A percentile compares a stretch with the other conserved stretches of the same genome.
Conservation (phyloP, 1,140 invertebrate species). For the Antheraea mylitta region DNA sequence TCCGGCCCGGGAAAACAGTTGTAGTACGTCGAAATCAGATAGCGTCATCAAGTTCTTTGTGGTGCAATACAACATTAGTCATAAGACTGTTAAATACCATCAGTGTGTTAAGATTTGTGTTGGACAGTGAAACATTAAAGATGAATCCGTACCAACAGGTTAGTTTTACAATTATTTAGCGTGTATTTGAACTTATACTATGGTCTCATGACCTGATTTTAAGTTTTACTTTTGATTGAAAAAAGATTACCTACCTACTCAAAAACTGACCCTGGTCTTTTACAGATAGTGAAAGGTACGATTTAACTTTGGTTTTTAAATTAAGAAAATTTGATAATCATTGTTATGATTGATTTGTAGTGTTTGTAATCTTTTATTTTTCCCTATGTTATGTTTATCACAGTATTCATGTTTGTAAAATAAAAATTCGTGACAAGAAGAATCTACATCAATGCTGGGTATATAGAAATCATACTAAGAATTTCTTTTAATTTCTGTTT, state of each 20-base stretch:
- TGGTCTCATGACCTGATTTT: slow-evolving; percentile 6
- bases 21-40: not conserved
- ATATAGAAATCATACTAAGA: not conserved
- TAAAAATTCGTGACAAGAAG: not conserved
- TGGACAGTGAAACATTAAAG: slow-evolving; percentile 18
- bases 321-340: not conserved
- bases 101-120: not conserved
- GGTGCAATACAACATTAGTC: not conserved
- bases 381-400: slow-evolving; percentile 55
- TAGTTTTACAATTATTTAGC: slow-evolving; percentile 37
- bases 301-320: not conserved
- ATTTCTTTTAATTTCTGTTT: not conserved
- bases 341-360: not conserved
- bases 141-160: slow-evolving; percentile 76
- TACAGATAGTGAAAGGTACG: not conserved
- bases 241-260: slow-evolving; percentile 13
- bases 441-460: not conserved
- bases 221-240: not conserved
- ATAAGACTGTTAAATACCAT: not conserved
- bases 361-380: not conserved
- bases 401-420: slow-evolving; percentile 34
- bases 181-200: slow-evolving; percentile 25
- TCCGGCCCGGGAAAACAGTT: not conserved
- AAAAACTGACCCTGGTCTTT: not conserved
- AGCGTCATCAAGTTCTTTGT: not conserved